Conservation (phyloP, 2,888 invertebrate species). For the Caenorhabditis sp. region DNA sequence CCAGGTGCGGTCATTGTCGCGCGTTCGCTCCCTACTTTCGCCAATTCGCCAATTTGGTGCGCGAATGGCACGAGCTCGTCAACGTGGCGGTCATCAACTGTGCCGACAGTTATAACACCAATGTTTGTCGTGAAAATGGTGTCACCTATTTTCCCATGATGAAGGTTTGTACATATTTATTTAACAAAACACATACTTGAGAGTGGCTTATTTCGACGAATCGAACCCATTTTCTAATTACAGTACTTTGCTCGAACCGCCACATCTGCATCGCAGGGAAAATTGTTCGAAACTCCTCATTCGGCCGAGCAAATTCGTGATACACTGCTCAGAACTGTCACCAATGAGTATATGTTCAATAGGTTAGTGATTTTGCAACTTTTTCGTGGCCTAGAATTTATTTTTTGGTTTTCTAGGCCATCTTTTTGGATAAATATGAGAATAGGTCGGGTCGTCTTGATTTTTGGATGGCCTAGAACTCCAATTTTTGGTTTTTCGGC, state of each 20-base stretch:
- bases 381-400: too few relatives aligned
- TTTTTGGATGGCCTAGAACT: too few relatives aligned
- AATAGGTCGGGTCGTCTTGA: too few relatives aligned
- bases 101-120: slow-evolving; percentile 66
- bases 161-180: slow-evolving; percentile 51
- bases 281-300: slow-evolving; percentile 53
- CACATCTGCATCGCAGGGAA: slow-evolving; percentile 54
- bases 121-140: slow-evolving; percentile 65
- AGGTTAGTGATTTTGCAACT: too few relatives aligned
- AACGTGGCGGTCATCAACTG: slow-evolving; percentile 67
- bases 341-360: slow-evolving; percentile 58
- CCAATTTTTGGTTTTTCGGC: too few relatives aligned
- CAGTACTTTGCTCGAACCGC: slow-evolving; percentile 68
- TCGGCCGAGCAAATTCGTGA: slow-evolving; percentile 52
- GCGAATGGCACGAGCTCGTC: slow-evolving; percentile 52
- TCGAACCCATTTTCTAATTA: too few relatives aligned
- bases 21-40: slow-evolving; percentile 88
- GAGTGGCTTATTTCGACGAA: neutral
- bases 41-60: slow-evolving; percentile 77
- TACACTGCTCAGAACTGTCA: slow-evolving; percentile 42
- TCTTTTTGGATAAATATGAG: too few relatives aligned
- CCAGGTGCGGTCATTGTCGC: slow-evolving; percentile 87
- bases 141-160: slow-evolving; percentile 68
- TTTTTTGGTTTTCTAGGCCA: too few relatives aligned
- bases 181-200: too few relatives aligned